A percentile compares a stretch with the other conserved stretches of the same genome.
These are phyloP conservation scores for Gasterosteus aculeatus DNA, from an alignment of 2,113 vertebrate genomes.

Conservation along the genomic window DNA sequence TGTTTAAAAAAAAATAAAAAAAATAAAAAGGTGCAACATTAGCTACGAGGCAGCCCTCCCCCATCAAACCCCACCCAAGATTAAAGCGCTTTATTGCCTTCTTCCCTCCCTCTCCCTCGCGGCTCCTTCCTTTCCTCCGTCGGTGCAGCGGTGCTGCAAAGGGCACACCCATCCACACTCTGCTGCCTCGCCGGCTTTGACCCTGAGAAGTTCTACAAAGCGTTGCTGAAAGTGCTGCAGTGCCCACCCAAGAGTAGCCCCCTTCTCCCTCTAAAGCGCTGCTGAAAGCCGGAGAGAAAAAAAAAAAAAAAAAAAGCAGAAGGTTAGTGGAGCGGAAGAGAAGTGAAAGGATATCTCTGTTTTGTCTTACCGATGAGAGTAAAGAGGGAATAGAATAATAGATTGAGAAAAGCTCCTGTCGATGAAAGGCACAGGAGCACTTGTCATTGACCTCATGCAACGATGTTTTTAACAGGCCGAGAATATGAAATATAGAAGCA, in stretches of 20 bases:
- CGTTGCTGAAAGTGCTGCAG: conserved; percentile 67
- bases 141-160: conserved; percentile 75
- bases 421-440: conserved; percentile 25
- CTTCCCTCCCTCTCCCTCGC: conserved; percentile 30
- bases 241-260: conserved; percentile 48
- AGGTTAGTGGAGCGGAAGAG: conserved; percentile 21
- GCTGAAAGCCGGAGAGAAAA: neutral
- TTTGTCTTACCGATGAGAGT: neutral
- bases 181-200: conserved; percentile 51
- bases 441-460: conserved; percentile 41
- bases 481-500: conserved; percentile 18
- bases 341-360: conserved; percentile 13
- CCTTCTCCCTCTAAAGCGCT: conserved; percentile 6
- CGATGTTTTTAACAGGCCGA: conserved; percentile 27
- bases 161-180: conserved; percentile 71
- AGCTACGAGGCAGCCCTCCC: conserved; percentile 1
- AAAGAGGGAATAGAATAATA: conserved; percentile 25
- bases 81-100: conserved; percentile 45
- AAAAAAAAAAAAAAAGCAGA: neutral
- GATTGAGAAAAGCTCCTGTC: conserved; percentile 16
- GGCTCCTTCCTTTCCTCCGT: conserved; percentile 26
- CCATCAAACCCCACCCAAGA: conserved; percentile 42
- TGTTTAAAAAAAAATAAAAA: neutral
- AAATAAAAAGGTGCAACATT: conserved; percentile 15
- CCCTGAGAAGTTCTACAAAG: conserved; percentile 66